phyloP scores from a whole-genome alignment of 2,888 invertebrate species.

The Melolontha melolontha region DNA sequence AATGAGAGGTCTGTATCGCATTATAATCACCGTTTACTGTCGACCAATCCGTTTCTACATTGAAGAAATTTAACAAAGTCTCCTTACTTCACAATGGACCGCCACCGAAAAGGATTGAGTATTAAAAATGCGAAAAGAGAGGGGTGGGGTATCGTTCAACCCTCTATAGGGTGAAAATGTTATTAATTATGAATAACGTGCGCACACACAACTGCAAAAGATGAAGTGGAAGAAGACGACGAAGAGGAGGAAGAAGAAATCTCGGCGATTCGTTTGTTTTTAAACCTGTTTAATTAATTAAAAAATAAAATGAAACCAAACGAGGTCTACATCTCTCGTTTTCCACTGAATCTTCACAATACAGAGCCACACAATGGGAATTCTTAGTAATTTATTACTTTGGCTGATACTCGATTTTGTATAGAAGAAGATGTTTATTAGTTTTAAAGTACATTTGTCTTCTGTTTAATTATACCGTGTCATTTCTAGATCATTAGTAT shows the following conservation, averaged over 20 bases:
- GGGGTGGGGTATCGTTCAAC: constrained; percentile 49
- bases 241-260: constrained; percentile 29
- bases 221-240: constrained; percentile 31
- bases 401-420: constrained; percentile 13
- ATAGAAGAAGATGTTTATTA: constrained; percentile 52
- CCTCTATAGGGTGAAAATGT: constrained; percentile 54
- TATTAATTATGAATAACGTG: constrained; percentile 58
- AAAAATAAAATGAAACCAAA: constrained; percentile 57
- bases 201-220: constrained; percentile 49
- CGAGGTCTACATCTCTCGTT: constrained; percentile 46
- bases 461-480: constrained; percentile 60
- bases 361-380: constrained; percentile 46
- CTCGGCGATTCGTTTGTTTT: constrained; percentile 61
- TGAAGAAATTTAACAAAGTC: constrained; percentile 3
- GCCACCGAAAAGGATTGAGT: constrained; percentile 47
- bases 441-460: constrained; percentile 52
- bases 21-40: constrained; percentile 47
- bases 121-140: constrained; percentile 49
- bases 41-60: constrained; percentile 36
- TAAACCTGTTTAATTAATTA: constrained; percentile 62
- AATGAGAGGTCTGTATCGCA: constrained; percentile 49
- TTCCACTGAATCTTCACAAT: constrained; percentile 35
- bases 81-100: constrained; percentile 11
- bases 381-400: constrained; percentile 50
- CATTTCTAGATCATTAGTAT: constrained; percentile 49